Evolutionary conservation across 35 echinoderm and acorn worm genomes (phyloP), one percentile per base, ranked within the genome.

Genomic region (Apostichopus parvimensis): DNA sequence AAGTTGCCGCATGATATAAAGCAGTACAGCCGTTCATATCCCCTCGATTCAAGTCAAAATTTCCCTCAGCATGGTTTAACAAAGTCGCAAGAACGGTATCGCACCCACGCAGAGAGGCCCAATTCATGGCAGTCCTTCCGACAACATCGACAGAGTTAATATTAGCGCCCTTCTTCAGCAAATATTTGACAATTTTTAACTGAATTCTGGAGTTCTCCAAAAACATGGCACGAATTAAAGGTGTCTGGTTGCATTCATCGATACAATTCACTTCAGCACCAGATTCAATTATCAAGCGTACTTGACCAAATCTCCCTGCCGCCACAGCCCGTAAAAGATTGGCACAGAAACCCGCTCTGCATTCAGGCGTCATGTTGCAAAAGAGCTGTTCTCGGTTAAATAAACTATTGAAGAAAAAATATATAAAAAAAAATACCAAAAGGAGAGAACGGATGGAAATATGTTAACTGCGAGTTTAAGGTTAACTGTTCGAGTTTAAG

Each of bases 1-100:
- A 97, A 7, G 93, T 94, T 57, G 95, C 91, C 5, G 93, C 95
- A 54, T 97, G 93, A 86, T 94, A 97, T 6, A 97, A 62, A 9
- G 95, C 90, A 2, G 95, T 94, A 4, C 34, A 45, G 34, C 34
- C 34, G 34, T 45, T 45, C 2, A 45, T 45, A 45, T 45, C 34
- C 2, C 61, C 82, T 9, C 87, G 90, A 64, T 97, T 97, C 57
- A 97, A 77, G 77, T 97, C 93, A 24, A 97, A 89, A 28, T 94
- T 90, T 20, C 77, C 82, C 15, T 97, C 95, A 24, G 79, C 66
- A 64, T 94, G 71, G 11, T 68, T 83, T 5, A 97, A 76, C 14
- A 94, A 26, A 45, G 78, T 28, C 6, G 86, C 81, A 6, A 97
- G 82, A 1, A 91, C 79, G 12, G 54, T 73, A 72, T 97, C 95